Evolutionary conservation across 2,113 vertebrate species (phyloP).

Genomic region (Cynopterus brachyotis): DNA sequence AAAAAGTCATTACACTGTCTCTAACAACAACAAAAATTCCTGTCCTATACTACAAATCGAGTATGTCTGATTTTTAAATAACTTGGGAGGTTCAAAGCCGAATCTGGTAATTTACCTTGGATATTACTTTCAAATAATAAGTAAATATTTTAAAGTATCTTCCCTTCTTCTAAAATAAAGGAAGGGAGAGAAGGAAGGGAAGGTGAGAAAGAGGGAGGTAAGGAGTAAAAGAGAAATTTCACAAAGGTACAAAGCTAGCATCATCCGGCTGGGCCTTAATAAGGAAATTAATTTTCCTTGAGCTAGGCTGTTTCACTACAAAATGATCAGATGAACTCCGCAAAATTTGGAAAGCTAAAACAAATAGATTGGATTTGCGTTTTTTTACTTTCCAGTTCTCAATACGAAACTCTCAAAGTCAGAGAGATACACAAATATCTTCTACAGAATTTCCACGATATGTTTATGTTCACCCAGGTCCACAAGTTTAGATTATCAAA

Average conservation of each 20-base stretch:
- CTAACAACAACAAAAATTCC: background rate
- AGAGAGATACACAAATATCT: background rate
- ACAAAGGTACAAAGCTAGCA: background rate
- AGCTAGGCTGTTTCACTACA: constrained; percentile 20
- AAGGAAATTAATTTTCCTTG: constrained; percentile 21
- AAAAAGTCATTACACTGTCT: background rate
- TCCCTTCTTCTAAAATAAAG: constrained; percentile 25
- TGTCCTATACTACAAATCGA: background rate
- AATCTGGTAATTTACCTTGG: background rate
- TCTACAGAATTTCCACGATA: background rate
- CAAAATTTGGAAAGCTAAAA: background rate
- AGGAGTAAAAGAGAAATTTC: background rate
- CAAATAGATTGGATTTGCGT: background rate
- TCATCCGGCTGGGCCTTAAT: background rate
- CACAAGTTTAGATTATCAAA: background rate
- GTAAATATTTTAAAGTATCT: background rate
- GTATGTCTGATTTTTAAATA: constrained; percentile 5
- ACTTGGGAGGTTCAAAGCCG: background rate
- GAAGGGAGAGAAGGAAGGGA: background rate
- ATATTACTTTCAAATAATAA: constrained; percentile 42
- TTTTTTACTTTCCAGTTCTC: background rate
- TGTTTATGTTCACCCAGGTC: background rate
- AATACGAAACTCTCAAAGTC: background rate
- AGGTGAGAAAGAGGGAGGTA: background rate
- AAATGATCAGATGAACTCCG: constrained; percentile 2